Evolutionary conservation across 92 coral and sea anemone species (phyloP).

Genomic region (Parazoanthus darwini): DNA sequence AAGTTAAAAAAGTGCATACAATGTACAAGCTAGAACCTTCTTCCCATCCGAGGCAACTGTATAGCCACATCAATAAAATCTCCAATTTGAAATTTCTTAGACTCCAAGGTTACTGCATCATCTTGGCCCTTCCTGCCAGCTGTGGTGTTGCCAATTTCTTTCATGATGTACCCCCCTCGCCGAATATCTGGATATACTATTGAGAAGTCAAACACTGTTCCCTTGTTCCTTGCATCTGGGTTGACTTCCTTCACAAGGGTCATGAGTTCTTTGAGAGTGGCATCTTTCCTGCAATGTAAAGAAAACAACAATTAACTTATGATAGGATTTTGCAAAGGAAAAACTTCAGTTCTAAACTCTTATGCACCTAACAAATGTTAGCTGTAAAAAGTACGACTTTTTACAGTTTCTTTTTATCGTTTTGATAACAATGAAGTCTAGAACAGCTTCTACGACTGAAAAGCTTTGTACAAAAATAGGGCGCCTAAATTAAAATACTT

Average conservation of each 20-base stretch:
- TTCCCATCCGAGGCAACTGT: conserved; percentile 77
- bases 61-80: conserved; percentile 98
- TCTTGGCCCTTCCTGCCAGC: conserved; percentile 90
- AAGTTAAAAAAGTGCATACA: no score
- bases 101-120: conserved; percentile 81
- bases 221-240: conserved; percentile 92
- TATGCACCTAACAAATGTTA: no score
- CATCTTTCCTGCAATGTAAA: conserved; percentile 82
- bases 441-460: no score
- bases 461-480: no score
- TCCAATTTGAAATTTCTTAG: conserved; percentile 98
- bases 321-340: no score
- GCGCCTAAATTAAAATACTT: no score
- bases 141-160: conserved; percentile 88
- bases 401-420: no score
- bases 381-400: no score
- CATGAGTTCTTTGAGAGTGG: conserved; percentile 96
- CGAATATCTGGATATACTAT: conserved; percentile 96
- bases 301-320: no score
- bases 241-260: conserved; percentile 96
- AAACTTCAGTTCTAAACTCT: no score
- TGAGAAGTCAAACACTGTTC: conserved; percentile 90
- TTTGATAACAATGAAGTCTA: no score
- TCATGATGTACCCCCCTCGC: conserved; percentile 91
- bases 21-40: conserved; percentile 33